phyloP scores from a whole-genome alignment of 2,797 vertebrate species.

The Clarias platycephalus region DNA sequence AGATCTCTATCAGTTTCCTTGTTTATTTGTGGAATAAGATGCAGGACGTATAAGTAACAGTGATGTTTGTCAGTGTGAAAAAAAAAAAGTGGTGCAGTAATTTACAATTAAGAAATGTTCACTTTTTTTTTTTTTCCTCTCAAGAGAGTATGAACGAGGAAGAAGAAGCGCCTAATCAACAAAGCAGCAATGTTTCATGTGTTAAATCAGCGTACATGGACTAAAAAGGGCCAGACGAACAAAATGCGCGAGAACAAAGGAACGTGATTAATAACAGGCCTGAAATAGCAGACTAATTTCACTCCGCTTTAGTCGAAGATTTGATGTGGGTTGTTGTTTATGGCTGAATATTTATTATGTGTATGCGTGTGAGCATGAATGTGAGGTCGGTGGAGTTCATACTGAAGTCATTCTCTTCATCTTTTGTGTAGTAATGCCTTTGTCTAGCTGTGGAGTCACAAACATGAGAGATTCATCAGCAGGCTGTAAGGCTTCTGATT shows the following conservation, averaged over 20 bases:
- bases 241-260: slow-evolving; percentile 31
- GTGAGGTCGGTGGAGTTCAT: not conserved
- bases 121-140: too few species aligned
- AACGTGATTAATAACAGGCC: slow-evolving; percentile 16
- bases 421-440: not conserved
- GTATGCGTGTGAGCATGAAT: slow-evolving; percentile 20
- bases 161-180: slow-evolving; percentile 3
- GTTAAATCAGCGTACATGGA: not conserved
- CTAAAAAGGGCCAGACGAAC: not conserved
- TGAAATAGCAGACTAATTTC: slow-evolving; percentile 6
- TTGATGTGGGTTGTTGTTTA: slow-evolving; percentile 38
- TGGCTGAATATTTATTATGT: slow-evolving; percentile 42
- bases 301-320: not conserved
- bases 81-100: not conserved
- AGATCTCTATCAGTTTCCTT: not conserved
- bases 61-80: not conserved
- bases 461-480: not conserved
- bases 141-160: not conserved
- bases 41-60: not conserved
- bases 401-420: not conserved
- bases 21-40: slow-evolving; percentile 33
- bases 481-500: not conserved
- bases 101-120: not conserved
- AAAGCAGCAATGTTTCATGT: not conserved
- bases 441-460: not conserved